Evolutionary conservation across 2,888 invertebrate genomes (phyloP), one percentile per base, ranked within the genome.

Genomic region (Peribatodes rhomboidaria): DNA sequence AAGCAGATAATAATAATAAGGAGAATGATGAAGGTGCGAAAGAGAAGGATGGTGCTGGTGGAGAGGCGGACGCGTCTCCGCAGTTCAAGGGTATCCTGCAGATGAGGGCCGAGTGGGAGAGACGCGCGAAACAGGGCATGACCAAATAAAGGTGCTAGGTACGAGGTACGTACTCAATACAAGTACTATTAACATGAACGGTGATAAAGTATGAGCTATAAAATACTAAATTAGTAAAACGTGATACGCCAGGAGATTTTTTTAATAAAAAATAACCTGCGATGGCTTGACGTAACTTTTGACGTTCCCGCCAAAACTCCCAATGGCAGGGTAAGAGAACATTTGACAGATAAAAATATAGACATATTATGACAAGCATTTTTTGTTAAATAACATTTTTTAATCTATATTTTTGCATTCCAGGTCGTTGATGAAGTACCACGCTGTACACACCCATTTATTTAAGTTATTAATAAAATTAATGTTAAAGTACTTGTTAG

Each of bases 41-140:
- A 61, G 87, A 88, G 74, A 88, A 82, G 63, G 88, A 84, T 63
- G 80, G 81, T 64, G 80, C 58, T 64, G 86, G 77, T 14, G 85
- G 82, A 9, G 90, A 88, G 69, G 90, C 89, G 9, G 92, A 89
- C 64, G 89, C 86, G 50, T 87, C 92, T 67, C 94, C 94, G 46
- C 94, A 94, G 80, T 95, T 96, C 77, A 96, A 96, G 80, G 95
- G 96, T 66, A 96, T 97, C 70, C 94, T 96, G 81, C 96, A 96
- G 79, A 94, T 96, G 79, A 94, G 95, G 62, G 96, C 96, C 7
- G 96, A 96, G 80, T 97, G 97, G 97, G 97, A 97, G 84, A 94
- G 96, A 75, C 92, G 96, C 73, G 96, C 96, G 39, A 96, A 96
- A 86, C 95, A 96, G 86, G 96, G 95, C 75, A 94, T 94, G 90